phyloP scores from a whole-genome alignment of 2,888 invertebrate species.

The Eristalinus aeneus region DNA sequence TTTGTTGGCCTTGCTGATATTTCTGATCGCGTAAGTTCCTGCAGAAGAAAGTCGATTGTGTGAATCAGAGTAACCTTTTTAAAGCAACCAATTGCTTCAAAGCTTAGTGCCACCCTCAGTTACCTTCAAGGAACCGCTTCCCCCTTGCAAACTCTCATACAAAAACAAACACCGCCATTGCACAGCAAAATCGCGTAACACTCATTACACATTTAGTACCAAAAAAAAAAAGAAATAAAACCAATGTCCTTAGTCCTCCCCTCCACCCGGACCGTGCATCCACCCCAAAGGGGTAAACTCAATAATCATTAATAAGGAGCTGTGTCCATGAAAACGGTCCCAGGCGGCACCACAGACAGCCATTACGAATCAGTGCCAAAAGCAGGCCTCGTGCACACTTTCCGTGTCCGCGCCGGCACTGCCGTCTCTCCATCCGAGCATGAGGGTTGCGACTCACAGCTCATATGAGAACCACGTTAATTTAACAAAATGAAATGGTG shows the following conservation, averaged over 20 bases:
- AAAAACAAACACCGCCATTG: not conserved
- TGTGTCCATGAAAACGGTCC: conserved; percentile 25
- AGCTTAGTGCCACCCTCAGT: too few relatives aligned
- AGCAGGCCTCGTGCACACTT: conserved; percentile 37
- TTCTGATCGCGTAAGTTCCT: too few relatives aligned
- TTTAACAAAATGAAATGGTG: conserved; percentile 56
- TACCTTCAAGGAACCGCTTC: too few relatives aligned
- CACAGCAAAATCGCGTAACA: not conserved
- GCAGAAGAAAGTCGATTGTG: too few relatives aligned
- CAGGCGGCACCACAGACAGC: conserved; percentile 30
- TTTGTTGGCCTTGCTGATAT: too few relatives aligned
- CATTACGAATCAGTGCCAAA: conserved; percentile 62
- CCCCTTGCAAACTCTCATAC: too few relatives aligned
- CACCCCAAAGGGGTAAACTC: conserved; percentile 13
- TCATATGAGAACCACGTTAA: conserved; percentile 63
- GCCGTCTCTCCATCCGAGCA: not conserved
- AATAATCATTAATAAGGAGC: conserved; percentile 39
- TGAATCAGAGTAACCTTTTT: too few relatives aligned
- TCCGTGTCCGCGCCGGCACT: not conserved
- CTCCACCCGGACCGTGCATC: not conserved
- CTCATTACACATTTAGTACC: conserved; percentile 13
- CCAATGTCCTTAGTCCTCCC: not conserved
- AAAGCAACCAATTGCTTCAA: too few relatives aligned
- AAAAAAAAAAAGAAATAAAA: not conserved
- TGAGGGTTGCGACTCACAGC: conserved; percentile 52